These are phyloP conservation scores for Pseudomyrmex dendroicus DNA, from an alignment of 1,140 invertebrate species.

Conservation along the genomic window DNA sequence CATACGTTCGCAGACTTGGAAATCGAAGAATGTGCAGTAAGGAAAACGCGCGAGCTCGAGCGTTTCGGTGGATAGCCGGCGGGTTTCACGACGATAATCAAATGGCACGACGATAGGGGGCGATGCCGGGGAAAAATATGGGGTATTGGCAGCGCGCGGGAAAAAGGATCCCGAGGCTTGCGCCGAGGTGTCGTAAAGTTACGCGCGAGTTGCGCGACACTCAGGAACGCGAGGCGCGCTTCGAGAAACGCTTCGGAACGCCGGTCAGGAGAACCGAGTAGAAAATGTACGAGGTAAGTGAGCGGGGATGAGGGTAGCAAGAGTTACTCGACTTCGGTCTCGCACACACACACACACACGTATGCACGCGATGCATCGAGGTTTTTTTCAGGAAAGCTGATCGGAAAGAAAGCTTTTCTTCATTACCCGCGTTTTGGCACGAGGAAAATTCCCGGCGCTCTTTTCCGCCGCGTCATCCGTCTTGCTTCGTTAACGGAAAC, in stretches of 20 bases:
- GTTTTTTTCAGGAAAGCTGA: not conserved
- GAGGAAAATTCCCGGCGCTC: not conserved
- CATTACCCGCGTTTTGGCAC: not conserved
- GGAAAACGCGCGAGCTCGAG: not conserved
- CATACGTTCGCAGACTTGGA: conserved; percentile 16
- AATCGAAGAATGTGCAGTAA: conserved; percentile 9
- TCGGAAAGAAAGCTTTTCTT: conserved; percentile 19
- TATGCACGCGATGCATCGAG: not conserved
- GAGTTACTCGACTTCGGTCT: too few relatives aligned
- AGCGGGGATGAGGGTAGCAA: too few relatives aligned
- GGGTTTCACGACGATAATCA: conserved; percentile 62
- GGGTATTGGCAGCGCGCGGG: conserved; percentile 34
- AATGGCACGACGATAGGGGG: conserved; percentile 19
- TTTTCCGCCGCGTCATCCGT: conserved; percentile 1
- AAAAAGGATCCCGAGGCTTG: conserved; percentile 22
- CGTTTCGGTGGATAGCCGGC: conserved; percentile 49
- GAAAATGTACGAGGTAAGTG: not conserved
- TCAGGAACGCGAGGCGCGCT: conserved; percentile 22
- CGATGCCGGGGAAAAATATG: conserved; percentile 30
- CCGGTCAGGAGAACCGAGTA: not conserved
- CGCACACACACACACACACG: not conserved
- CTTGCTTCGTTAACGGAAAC: conserved; percentile 38
- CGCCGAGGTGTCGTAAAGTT: conserved; percentile 44
- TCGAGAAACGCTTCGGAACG: not conserved
- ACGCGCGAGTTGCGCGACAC: conserved; percentile 6